Evolutionary conservation across 2,113 vertebrate species (phyloP), one percentile per base, ranked within the genome.

Genomic region (Nerophis lumbriciformis): DNA sequence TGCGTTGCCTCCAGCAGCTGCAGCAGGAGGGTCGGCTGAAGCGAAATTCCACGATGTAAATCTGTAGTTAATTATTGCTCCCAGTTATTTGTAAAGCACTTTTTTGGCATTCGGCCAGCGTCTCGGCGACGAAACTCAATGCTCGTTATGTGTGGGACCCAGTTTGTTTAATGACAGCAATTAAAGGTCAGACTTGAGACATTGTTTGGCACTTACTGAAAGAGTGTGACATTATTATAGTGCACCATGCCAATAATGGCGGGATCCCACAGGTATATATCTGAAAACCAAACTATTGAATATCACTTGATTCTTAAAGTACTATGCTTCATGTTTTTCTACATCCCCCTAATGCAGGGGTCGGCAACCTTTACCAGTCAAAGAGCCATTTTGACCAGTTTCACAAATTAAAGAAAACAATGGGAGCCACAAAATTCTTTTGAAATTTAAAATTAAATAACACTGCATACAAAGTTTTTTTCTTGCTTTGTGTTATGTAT

Each of bases 61-160:
- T 77, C 87, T 88, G 83, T 62, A 79, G 78, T 89, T 87, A 87
- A 88, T 88, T 88, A 85, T 68, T 74, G 77, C 83, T 78, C 80
- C 75, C 76, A 83, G 61, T 83, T 76, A 83, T 89, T 90, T 83
- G 77, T 80, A 86, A 83, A 87, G 81, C 82, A 77, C 61, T 78
- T 83, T 86, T 85, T 81, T 58, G 81, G 80, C 81, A 82, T 88
- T 85, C 73, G 85, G 85, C 83, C 79, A 83, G 11, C 21, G 39
- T 52, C 53, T 14, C 60, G 53, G 36, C 42, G 71, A 80, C 79
- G 85, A 78, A 84, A 79, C 61, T 58, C 72, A 81, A 65, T 64
- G 52, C 78, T 53, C 53, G 62, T 69, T 84, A 53, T 69, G 51
- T 60, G n/a, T 63, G 56, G 58, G 49, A 51, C 10, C 49, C 6